A percentile compares a stretch with the other conserved stretches of the same genome.
phyloP scores from a whole-genome alignment of 2,113 vertebrate species.

The Lipophrys pholis region DNA sequence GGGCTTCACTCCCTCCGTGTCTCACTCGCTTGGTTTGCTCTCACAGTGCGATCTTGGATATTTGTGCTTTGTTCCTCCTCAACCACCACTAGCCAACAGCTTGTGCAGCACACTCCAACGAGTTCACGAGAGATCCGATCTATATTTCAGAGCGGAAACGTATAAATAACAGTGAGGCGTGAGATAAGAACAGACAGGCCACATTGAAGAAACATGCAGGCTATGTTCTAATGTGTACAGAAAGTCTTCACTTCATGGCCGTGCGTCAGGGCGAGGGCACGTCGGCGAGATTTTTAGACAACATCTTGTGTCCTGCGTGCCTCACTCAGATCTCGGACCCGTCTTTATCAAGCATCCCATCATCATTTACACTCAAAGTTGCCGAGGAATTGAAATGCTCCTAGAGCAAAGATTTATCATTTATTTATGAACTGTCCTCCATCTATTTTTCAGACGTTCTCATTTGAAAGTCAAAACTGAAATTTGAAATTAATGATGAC shows the following conservation, averaged over 20 bases:
- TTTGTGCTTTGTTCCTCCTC: conserved; percentile 21
- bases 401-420: background rate
- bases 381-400: background rate
- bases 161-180: conserved; percentile 42
- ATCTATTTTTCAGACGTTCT: background rate
- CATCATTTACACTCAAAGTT: background rate
- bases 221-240: conserved; percentile 11
- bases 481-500: background rate
- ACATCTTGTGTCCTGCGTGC: background rate
- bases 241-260: conserved; percentile 5
- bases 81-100: conserved; percentile 31
- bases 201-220: conserved; percentile 15
- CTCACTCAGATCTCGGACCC: background rate
- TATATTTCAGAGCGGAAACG: conserved; percentile 55
- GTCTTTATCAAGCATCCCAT: conserved; percentile 2
- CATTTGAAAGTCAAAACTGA: background rate
- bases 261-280: background rate
- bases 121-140: conserved; percentile 30
- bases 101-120: conserved; percentile 46
- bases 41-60: conserved; percentile 12
- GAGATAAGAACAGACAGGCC: conserved; percentile 61
- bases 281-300: conserved; percentile 1
- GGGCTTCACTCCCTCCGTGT: background rate
- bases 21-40: conserved; percentile 7
- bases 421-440: background rate